Base-by-base conservation (phyloP, 2,888 invertebrate genomes). In the Acholoe squamosa region DNA sequence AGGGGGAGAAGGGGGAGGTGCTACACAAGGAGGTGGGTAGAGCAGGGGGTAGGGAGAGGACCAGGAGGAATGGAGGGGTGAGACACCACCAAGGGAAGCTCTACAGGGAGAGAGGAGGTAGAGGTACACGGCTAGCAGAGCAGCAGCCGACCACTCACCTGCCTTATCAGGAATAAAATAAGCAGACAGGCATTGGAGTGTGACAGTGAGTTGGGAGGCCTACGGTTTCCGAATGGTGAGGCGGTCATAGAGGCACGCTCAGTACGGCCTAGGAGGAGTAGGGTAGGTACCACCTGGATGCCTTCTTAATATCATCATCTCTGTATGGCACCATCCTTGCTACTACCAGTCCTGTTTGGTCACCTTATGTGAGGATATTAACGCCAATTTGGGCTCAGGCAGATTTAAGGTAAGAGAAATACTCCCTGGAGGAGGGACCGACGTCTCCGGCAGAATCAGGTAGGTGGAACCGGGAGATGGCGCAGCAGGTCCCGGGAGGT, bases 141-240 rank as follows among this genome's bases (percentile, higher is more conserved):
- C 1, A 43, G 43, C 51, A 77, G 77, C 19, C 51, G 84, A 43
- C 43, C 84, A 84, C n/a, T 22, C 84, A 22, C 16, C 84, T 84
- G n/a, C 22, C 84, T 84, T 84, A 84, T 84, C 84, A 84, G 43
- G 84, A 84, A 84, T 84, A 84, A 84, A 84, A 84, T 84, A 84
- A 84, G 84, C 33, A 19, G 84, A 84, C 84, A 84, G 51, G 34
- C 84, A 84, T 0, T 84, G 84, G 51, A 84, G 84, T 84, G 84
- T 84, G 84, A 84, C 84, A 84, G 84, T 84, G 84, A 84, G 84
- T 43, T 31, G 43, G 84, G 84, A 84, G 25, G 84, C 84, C 84
- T 84, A 84, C 12, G 84, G 84, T 84, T 84, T 84, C 84, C 84
- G 43, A 84, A 84, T 84, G 84, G 51, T 84, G 43, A 10, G 19